Evolutionary conservation across 2,797 vertebrate species (phyloP).

Genomic region (Bufotes viridis): DNA sequence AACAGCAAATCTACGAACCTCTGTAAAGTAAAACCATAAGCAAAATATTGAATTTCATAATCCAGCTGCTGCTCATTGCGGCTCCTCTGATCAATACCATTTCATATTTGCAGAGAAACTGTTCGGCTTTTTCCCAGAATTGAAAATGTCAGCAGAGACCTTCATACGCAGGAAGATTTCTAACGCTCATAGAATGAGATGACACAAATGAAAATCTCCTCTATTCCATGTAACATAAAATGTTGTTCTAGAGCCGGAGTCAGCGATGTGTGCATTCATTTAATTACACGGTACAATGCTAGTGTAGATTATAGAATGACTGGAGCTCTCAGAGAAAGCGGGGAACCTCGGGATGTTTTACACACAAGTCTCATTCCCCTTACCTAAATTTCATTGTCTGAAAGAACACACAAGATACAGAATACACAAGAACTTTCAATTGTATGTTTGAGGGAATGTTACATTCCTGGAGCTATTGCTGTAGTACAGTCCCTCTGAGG

Average conservation of each 20-base stretch:
- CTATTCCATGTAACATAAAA: constrained; percentile 39
- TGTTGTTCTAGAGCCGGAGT: constrained; percentile 34
- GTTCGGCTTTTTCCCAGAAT: neutral
- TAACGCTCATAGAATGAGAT: constrained; percentile 17
- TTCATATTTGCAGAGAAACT: neutral
- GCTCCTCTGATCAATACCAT: neutral
- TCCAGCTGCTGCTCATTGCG: neutral
- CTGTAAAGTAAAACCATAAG: neutral
- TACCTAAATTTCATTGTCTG: neutral
- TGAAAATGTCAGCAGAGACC: neutral
- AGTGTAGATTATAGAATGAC: constrained; percentile 27
- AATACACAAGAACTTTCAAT: constrained; percentile 2
- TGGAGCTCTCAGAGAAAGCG: constrained; percentile 15
- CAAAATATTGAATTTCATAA: neutral
- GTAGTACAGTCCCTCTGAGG: neutral
- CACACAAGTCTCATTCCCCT: constrained; percentile 6
- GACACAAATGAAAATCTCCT: constrained; percentile 30
- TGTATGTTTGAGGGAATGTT: constrained; percentile 3
- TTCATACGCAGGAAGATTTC: constrained; percentile 30
- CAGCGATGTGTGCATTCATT: constrained; percentile 40
- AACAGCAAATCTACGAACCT: neutral
- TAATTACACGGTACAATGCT: constrained; percentile 45
- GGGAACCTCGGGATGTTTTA: constrained; percentile 17
- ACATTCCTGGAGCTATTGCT: neutral
- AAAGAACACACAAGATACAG: neutral